Evolutionary conservation across 2,888 invertebrate genomes (phyloP).

Genomic region (Eumacrocentrus americanus): DNA sequence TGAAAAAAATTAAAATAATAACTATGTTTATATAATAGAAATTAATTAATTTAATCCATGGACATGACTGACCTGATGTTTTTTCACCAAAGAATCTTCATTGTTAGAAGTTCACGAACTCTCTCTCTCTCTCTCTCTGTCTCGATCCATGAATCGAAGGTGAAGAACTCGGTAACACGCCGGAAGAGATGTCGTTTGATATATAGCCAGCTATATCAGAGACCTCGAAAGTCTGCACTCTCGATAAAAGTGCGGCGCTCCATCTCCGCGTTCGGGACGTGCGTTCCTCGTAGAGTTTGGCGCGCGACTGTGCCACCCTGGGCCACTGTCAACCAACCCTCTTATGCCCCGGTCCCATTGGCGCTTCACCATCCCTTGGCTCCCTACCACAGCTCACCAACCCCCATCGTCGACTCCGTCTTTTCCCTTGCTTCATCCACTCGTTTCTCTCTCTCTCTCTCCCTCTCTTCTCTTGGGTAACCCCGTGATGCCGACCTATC

Average conservation of each 20-base stretch:
- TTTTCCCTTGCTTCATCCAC: constrained; percentile 36
- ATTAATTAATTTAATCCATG: too few relatives aligned
- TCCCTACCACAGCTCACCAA: constrained; percentile 32
- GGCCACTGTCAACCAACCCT: constrained; percentile 55
- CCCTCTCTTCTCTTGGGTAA: constrained; percentile 31
- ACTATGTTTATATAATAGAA: too few relatives aligned
- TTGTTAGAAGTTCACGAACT: too few relatives aligned
- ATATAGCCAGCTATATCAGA: not conserved
- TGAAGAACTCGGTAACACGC: not conserved
- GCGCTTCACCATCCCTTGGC: constrained; percentile 32
- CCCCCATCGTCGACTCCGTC: constrained; percentile 19
- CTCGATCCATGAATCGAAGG: not conserved
- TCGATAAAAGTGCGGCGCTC: constrained; percentile 17
- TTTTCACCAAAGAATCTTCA: too few relatives aligned
- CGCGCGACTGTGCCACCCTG: constrained; percentile 60
- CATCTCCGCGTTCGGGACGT: constrained; percentile 40
- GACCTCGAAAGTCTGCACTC: not conserved
- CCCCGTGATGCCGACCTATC: too few relatives aligned
- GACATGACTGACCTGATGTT: too few relatives aligned
- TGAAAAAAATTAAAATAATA: too few relatives aligned
- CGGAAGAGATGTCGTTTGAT: not conserved
- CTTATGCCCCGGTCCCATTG: constrained; percentile 55
- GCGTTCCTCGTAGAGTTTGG: constrained; percentile 55
- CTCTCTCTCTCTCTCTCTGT: constrained; percentile 3
- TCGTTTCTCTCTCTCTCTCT: constrained; percentile 28